phyloP scores from a whole-genome alignment of 2,113 vertebrate species.

The Protobothrops flavoviridis region DNA sequence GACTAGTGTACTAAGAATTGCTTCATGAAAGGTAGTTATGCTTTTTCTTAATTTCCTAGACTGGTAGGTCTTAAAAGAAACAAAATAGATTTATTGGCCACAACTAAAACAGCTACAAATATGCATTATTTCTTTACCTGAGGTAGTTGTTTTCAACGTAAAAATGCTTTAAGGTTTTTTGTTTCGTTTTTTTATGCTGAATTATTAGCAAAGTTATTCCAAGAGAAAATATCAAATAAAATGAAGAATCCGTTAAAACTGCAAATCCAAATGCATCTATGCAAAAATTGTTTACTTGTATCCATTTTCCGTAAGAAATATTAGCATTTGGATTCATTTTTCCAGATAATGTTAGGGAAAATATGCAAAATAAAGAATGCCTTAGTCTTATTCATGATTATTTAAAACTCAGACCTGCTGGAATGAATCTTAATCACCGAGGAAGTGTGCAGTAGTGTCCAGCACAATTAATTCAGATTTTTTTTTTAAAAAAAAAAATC shows the following conservation, averaged over 20 bases:
- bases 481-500: background rate
- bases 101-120: background rate
- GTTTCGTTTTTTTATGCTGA: background rate
- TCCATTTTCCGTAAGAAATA: background rate
- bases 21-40: background rate
- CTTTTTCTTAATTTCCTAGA: background rate
- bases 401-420: background rate
- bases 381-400: background rate
- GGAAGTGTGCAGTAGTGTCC: background rate
- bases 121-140: background rate
- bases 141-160: background rate
- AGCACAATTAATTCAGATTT: background rate
- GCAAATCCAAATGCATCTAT: background rate
- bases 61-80: background rate
- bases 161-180: background rate
- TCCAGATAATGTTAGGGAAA: background rate
- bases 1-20: background rate
- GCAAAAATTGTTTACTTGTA: background rate
- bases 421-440: background rate
- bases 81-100: background rate
- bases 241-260: background rate
- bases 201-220: background rate
- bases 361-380: background rate
- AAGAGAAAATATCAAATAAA: background rate
- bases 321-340: background rate